Percentiles rank a stretch among this genome's conserved stretches.
Evolutionary conservation across 2,797 vertebrate species (phyloP).

Genomic region (Chelon auratus): DNA sequence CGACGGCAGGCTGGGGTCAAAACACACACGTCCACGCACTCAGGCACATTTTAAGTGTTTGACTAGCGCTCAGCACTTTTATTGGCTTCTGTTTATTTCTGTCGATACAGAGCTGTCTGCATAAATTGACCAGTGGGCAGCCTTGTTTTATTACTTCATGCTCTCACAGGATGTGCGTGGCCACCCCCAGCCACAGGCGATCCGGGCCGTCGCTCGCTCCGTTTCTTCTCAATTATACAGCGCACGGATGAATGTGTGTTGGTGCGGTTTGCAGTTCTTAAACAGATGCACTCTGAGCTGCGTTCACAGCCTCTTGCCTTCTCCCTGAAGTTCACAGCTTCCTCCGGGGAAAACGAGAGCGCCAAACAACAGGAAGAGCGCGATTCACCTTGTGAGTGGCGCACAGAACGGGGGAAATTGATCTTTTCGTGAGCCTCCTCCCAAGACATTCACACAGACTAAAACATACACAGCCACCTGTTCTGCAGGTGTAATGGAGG

Average conservation of each 20-base stretch:
- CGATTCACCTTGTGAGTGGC: neutral
- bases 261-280: neutral
- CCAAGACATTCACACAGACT: conserved; percentile 8
- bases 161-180: conserved; percentile 18
- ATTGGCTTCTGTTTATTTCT: conserved; percentile 54
- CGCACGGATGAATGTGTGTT: neutral
- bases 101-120: conserved; percentile 44
- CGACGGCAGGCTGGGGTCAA: conserved; percentile 32
- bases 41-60: conserved; percentile 39
- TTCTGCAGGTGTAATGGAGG: neutral
- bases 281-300: neutral
- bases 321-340: conserved; percentile 25
- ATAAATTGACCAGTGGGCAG: conserved; percentile 55
- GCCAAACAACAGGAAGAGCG: conserved; percentile 6
- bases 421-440: conserved; percentile 35
- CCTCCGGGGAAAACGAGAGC: conserved; percentile 35
- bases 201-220: no score
- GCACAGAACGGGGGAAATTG: conserved; percentile 14
- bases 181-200: no score
- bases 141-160: conserved; percentile 60
- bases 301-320: conserved; percentile 7
- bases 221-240: no score
- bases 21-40: conserved; percentile 17
- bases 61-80: conserved; percentile 53
- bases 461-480: neutral